Conservation (phyloP, 1,140 invertebrate genomes). For the Schlechtendalia chinensis region DNA sequence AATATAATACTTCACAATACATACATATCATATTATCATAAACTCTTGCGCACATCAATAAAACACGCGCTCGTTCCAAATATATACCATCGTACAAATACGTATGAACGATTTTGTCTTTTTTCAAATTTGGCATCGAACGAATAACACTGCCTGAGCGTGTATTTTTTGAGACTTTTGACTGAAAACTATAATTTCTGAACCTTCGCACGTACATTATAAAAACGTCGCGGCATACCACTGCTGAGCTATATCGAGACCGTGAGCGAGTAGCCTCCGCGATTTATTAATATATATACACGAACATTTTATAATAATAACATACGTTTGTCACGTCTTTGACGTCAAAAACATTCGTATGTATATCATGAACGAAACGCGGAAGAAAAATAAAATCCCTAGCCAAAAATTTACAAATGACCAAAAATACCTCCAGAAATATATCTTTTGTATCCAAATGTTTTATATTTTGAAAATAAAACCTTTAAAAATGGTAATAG, state of each 20-base stretch:
- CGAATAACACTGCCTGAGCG: not conserved
- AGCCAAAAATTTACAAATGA: too few species aligned
- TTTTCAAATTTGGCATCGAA: not conserved
- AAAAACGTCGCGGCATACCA: not conserved
- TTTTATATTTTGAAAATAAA: too few species aligned
- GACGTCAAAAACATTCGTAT: too few species aligned
- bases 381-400: too few species aligned
- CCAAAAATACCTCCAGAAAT: too few species aligned
- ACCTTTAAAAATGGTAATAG: too few species aligned
- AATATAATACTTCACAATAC: conserved; percentile 3
- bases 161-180: not conserved
- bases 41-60: not conserved
- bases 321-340: too few species aligned
- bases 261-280: not conserved
- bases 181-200: not conserved
- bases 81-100: not conserved
- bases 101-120: not conserved
- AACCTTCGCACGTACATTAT: not conserved
- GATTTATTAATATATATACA: too few species aligned
- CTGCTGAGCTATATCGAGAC: not conserved
- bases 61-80: conserved; percentile 11
- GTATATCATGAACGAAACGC: too few species aligned
- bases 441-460: too few species aligned
- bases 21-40: not conserved
- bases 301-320: too few species aligned